Conservation (phyloP, 2,888 invertebrate genomes). For the Melinaea menophilus region DNA sequence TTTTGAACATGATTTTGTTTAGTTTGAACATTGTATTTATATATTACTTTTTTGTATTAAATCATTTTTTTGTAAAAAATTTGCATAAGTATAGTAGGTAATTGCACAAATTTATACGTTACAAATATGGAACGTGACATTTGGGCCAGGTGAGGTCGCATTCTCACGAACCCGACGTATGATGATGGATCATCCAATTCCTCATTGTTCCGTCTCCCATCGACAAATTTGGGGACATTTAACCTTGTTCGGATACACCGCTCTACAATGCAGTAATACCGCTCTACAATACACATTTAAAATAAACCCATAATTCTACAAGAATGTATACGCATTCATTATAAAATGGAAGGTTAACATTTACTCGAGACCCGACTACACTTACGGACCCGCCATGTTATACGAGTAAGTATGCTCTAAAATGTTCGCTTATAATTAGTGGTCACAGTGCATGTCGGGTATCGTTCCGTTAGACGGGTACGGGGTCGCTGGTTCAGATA, state of each 20-base stretch:
- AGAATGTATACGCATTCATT: too few relatives aligned
- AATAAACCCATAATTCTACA: too few relatives aligned
- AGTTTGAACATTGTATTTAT: not conserved
- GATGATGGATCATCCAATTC: slow-evolving; percentile 68
- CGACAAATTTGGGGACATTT: slow-evolving; percentile 70
- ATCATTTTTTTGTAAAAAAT: not conserved
- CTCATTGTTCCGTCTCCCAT: slow-evolving; percentile 66
- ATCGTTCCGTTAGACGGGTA: slow-evolving; percentile 73
- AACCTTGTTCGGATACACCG: slow-evolving; percentile 37
- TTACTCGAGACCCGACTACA: not conserved
- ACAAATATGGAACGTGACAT: slow-evolving; percentile 34
- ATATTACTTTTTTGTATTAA: not conserved
- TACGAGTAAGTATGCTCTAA: slow-evolving; percentile 55
- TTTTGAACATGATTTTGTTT: not conserved
- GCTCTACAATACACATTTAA: too few relatives aligned
- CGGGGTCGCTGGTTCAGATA: slow-evolving; percentile 62
- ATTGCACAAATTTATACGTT: not conserved
- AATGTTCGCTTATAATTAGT: slow-evolving; percentile 78
- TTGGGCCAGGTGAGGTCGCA: slow-evolving; percentile 67
- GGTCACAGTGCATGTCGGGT: slow-evolving; percentile 75
- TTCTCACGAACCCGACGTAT: slow-evolving; percentile 63
- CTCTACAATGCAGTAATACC: not conserved
- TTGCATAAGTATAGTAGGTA: not conserved
- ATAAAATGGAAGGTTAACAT: slow-evolving; percentile 4
- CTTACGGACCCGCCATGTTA: slow-evolving; percentile 55